Evolutionary conservation across 2,797 vertebrate species (phyloP).

Genomic region (Myripristis murdjan): DNA sequence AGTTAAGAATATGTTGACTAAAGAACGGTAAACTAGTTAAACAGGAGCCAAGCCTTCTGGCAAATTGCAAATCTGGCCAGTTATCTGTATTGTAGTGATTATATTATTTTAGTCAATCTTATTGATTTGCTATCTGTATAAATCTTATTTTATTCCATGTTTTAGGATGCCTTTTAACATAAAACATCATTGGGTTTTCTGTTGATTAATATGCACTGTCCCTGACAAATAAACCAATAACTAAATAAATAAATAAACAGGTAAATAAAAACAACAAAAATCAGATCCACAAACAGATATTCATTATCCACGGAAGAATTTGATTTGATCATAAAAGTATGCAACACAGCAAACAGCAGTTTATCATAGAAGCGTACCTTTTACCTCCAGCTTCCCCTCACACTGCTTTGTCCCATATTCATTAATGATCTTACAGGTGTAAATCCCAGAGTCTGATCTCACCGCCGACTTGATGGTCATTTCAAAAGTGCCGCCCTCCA

Average conservation of each 20-base stretch:
- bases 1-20: background rate
- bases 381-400: constrained; percentile 93
- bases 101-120: no score
- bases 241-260: no score
- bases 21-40: background rate
- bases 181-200: no score
- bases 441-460: constrained; percentile 91
- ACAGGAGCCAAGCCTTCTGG: background rate
- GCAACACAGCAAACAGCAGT: background rate
- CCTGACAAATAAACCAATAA: no score
- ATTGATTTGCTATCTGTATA: no score
- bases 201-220: no score
- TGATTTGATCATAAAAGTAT: background rate
- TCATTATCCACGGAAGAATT: background rate
- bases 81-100: no score
- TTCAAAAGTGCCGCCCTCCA: constrained; percentile 86
- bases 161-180: no score
- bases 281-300: background rate
- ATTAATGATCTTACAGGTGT: constrained; percentile 97
- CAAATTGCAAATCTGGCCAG: background rate
- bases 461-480: constrained; percentile 90
- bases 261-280: no score
- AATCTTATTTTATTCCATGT: no score
- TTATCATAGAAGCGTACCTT: constrained; percentile 81
- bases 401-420: constrained; percentile 97